A percentile compares a stretch with the other conserved stretches of the same genome.
phyloP scores from a whole-genome alignment of 2,888 invertebrate species.

The Pachliopta kotzebuea region DNA sequence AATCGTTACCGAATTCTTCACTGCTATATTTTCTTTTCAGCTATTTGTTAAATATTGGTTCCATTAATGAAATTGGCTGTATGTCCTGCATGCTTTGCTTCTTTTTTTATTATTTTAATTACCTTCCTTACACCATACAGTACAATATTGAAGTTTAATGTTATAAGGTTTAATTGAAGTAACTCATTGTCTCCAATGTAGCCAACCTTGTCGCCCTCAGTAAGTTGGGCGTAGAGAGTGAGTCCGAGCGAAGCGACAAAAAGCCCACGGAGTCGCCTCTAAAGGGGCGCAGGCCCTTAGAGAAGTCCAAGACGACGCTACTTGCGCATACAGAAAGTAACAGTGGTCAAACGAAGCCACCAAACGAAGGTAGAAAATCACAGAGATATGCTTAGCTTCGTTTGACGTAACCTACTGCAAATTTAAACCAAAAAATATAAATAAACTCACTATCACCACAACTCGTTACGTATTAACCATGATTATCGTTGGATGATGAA shows the following conservation, averaged over 20 bases:
- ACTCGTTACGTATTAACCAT: slow-evolving; percentile 37
- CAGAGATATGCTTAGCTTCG: slow-evolving; percentile 69
- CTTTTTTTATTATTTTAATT: slow-evolving; percentile 43
- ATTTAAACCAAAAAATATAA: slow-evolving; percentile 43
- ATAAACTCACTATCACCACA: slow-evolving; percentile 37
- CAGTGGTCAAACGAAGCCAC: slow-evolving; percentile 72
- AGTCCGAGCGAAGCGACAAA: slow-evolving; percentile 67
- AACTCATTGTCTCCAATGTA: slow-evolving; percentile 52
- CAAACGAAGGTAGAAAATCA: slow-evolving; percentile 70
- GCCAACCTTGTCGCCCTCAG: slow-evolving; percentile 78
- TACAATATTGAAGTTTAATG: slow-evolving; percentile 32
- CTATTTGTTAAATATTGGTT: slow-evolving; percentile 35
- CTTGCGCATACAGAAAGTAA: slow-evolving; percentile 73
- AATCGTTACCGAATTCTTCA: slow-evolving; percentile 32
- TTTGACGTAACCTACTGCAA: slow-evolving; percentile 74
- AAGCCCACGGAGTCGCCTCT: slow-evolving; percentile 70
- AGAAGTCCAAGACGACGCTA: slow-evolving; percentile 77
- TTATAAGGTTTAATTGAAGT: slow-evolving; percentile 43
- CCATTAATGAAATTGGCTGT: slow-evolving; percentile 57
- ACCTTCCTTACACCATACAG: slow-evolving; percentile 36
- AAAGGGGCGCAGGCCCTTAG: slow-evolving; percentile 68
- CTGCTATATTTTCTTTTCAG: slow-evolving; percentile 39
- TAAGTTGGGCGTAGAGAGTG: slow-evolving; percentile 76
- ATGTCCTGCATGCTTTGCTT: slow-evolving; percentile 65
- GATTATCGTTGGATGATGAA: slow-evolving; percentile 26